These are phyloP conservation scores for Apotomis capreana DNA, from an alignment of 2,888 invertebrate species.

Conservation along the genomic window DNA sequence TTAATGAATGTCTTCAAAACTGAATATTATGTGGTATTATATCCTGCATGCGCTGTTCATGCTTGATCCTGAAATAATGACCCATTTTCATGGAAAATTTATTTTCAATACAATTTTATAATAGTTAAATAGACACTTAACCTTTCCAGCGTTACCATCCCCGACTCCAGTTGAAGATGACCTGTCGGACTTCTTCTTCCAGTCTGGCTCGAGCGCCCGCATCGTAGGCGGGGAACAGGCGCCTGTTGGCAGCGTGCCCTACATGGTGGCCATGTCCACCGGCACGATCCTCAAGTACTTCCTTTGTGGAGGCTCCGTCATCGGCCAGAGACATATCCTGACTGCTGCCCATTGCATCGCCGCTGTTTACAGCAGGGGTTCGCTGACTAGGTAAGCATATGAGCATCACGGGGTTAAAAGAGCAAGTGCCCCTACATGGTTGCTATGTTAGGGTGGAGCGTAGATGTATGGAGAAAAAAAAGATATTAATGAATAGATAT, in stretches of 20 bases:
- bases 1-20: too few species aligned
- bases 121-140: too few species aligned
- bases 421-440: too few species aligned
- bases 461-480: too few species aligned
- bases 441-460: too few species aligned
- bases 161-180: constrained; percentile 50
- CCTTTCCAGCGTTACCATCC: constrained; percentile 60
- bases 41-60: background rate
- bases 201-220: constrained; percentile 46
- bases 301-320: constrained; percentile 65
- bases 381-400: constrained; percentile 50
- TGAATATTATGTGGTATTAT: too few species aligned
- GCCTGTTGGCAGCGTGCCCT: constrained; percentile 56
- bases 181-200: constrained; percentile 57
- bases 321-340: constrained; percentile 55
- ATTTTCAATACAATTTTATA: too few species aligned
- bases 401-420: too few species aligned
- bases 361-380: constrained; percentile 51
- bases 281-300: constrained; percentile 55
- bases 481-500: too few species aligned
- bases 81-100: too few species aligned
- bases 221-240: constrained; percentile 66
- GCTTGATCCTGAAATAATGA: too few species aligned
- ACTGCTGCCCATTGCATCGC: constrained; percentile 72
- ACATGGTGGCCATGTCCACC: constrained; percentile 62